A percentile compares a stretch with the other conserved stretches of the same genome.
phyloP scores from a whole-genome alignment of 2,797 vertebrate species.

The Clamator glandarius region DNA sequence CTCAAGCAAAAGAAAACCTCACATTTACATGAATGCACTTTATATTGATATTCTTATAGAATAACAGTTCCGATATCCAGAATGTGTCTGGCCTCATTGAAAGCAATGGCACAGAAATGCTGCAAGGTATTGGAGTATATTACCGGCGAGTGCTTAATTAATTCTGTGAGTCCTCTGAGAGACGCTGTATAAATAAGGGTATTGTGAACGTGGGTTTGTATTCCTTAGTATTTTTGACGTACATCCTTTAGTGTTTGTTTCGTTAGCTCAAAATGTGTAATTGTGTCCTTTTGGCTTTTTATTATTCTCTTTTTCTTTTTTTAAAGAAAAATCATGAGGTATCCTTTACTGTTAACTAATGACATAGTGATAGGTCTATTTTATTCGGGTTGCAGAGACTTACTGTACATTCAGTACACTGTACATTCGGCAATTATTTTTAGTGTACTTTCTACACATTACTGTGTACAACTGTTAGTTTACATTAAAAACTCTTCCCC shows the following conservation, averaged over 20 bases:
- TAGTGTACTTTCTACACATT: slow-evolving; percentile 81
- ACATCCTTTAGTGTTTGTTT: slow-evolving; percentile 47
- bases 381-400: slow-evolving; percentile 81
- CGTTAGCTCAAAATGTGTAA: slow-evolving; percentile 49
- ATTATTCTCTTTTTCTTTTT: slow-evolving; percentile 56
- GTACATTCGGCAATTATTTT: slow-evolving; percentile 87
- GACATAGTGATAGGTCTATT: slow-evolving; percentile 78
- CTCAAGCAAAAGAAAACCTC: slow-evolving; percentile 92
- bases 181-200: slow-evolving; percentile 69
- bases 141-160: slow-evolving; percentile 78
- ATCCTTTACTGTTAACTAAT: slow-evolving; percentile 84
- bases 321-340: slow-evolving; percentile 81
- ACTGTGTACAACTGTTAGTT: slow-evolving; percentile 87
- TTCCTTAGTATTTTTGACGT: slow-evolving; percentile 37
- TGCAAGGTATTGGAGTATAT: slow-evolving; percentile 75
- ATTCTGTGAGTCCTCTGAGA: slow-evolving; percentile 76
- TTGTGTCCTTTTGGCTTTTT: slow-evolving; percentile 86
- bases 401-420: slow-evolving; percentile 89
- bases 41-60: slow-evolving; percentile 84
- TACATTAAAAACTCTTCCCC: slow-evolving; percentile 80
- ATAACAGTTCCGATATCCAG: slow-evolving; percentile 71
- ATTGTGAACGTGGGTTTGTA: slow-evolving; percentile 61
- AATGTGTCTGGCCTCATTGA: slow-evolving; percentile 77
- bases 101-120: slow-evolving; percentile 81
- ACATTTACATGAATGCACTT: slow-evolving; percentile 88